Percentiles rank a stretch among this genome's conserved stretches.
phyloP scores from a whole-genome alignment of 2,797 vertebrate genomes.

The Orientallactaga sibirica region DNA sequence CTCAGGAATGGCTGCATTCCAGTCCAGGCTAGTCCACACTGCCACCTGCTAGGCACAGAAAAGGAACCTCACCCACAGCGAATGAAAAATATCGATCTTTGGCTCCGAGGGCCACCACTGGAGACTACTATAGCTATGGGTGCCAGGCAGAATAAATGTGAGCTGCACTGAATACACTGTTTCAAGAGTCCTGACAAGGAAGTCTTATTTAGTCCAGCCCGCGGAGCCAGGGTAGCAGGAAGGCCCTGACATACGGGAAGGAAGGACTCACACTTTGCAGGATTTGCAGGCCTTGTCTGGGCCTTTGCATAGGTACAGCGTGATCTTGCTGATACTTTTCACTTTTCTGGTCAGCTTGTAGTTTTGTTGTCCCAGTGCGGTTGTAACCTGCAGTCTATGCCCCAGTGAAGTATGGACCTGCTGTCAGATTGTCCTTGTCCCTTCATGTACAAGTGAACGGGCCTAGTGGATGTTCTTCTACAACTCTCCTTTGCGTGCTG shows the following conservation, averaged over 20 bases:
- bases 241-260: too few species aligned
- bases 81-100: too few species aligned
- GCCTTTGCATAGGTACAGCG: fast-evolving
- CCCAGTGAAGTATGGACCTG: too few species aligned
- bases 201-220: background rate
- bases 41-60: background rate
- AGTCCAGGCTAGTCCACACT: background rate
- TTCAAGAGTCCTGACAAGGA: fast-evolving
- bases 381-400: background rate
- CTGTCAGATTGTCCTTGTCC: too few species aligned
- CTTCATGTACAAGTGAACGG: background rate
- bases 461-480: too few species aligned
- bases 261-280: too few species aligned
- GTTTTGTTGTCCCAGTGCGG: fast-evolving
- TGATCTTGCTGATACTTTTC: background rate
- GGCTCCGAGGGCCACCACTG: background rate
- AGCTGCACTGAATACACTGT: background rate
- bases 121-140: background rate
- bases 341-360: too few species aligned
- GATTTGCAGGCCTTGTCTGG: background rate
- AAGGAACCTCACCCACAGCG: background rate
- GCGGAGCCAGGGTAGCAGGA: background rate
- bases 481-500: too few species aligned
- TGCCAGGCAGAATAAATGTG: background rate
- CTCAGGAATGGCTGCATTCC: too few species aligned